Evolutionary conservation across 2,888 invertebrate genomes (phyloP), one percentile per base, ranked within the genome.

Genomic region (Malacosoma neustria): DNA sequence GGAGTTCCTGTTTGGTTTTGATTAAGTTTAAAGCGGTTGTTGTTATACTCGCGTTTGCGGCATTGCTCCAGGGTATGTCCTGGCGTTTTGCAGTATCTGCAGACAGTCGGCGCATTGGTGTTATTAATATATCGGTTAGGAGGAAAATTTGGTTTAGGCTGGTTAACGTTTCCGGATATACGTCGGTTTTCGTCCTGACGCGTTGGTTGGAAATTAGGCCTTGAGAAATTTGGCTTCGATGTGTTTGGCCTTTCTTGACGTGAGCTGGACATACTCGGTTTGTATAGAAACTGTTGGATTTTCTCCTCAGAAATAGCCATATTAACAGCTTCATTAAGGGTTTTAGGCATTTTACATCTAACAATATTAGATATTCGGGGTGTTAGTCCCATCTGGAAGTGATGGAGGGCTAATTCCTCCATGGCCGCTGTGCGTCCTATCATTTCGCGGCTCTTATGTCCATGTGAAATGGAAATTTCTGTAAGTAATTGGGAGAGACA

Each of bases 351-450:
- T 32, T 29, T 32, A 11, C 35, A 38, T 11, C 38, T 31, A 11
- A 38, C 29, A 6, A 38, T 34, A 13, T 38, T 38, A 1, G 38
- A 38, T n/a, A 34, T 38, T 6, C 32, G 34, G n/a, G 35, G 34
- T 2, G 5, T 14, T 5, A 38, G 29, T 5, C 38, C 38, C 32
- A 31, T 31, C 12, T 31, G 30, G 11, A 41, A 38, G 4, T 38
- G 37, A 29, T 52, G 44, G 1, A 56, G 39, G 5, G 51, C 54
- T 11, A 56, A 13, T 2, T 53, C 57, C 22, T 54, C 48, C 51
- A 54, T 55, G 1, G 53, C 49, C 2, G 53, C 52, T 1, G 42
- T 45, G 0, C 52, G 41, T 2, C 51, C 55, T 1, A 41, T 3
- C 5, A 55, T 11, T 39, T 52, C 53, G 2, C 12, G 3, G 6